Evolutionary conservation across 1,140 invertebrate species (phyloP).

Genomic region (Eupeodes corollae): DNA sequence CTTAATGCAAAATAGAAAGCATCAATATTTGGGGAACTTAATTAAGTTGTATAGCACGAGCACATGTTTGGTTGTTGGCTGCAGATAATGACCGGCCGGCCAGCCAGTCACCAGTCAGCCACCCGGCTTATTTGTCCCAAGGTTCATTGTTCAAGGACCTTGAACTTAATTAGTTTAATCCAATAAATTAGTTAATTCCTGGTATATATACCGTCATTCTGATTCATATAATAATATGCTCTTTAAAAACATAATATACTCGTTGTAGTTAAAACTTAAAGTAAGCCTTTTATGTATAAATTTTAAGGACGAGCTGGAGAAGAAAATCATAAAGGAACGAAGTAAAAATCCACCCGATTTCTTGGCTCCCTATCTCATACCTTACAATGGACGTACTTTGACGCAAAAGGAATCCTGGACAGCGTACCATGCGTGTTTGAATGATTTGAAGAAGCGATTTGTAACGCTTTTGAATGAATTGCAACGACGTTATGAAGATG

Average conservation of each 20-base stretch:
- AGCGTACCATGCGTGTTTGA: slow-evolving; percentile 40
- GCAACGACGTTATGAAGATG: slow-evolving; percentile 41
- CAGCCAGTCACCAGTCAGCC: no score
- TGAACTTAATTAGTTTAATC: background rate
- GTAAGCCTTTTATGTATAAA: background rate
- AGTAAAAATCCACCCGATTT: slow-evolving; percentile 39
- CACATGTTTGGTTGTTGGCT: background rate
- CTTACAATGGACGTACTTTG: slow-evolving; percentile 36
- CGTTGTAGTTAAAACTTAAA: background rate
- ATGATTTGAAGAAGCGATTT: slow-evolving; percentile 44
- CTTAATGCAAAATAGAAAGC: no score
- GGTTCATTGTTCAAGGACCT: background rate
- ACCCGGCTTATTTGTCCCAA: background rate
- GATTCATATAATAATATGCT: no score
- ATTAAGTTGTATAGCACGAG: no score
- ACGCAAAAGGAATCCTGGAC: slow-evolving; percentile 31
- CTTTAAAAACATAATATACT: background rate
- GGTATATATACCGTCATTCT: background rate
- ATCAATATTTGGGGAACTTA: no score
- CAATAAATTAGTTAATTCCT: background rate
- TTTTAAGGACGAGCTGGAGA: slow-evolving; percentile 33
- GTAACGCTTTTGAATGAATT: slow-evolving; percentile 43
- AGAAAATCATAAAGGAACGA: slow-evolving; percentile 27
- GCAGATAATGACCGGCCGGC: no score
- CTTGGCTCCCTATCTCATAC: slow-evolving; percentile 45